Evolutionary conservation across 2,113 vertebrate genomes (phyloP).

Genomic region (Coturnix japonica): DNA sequence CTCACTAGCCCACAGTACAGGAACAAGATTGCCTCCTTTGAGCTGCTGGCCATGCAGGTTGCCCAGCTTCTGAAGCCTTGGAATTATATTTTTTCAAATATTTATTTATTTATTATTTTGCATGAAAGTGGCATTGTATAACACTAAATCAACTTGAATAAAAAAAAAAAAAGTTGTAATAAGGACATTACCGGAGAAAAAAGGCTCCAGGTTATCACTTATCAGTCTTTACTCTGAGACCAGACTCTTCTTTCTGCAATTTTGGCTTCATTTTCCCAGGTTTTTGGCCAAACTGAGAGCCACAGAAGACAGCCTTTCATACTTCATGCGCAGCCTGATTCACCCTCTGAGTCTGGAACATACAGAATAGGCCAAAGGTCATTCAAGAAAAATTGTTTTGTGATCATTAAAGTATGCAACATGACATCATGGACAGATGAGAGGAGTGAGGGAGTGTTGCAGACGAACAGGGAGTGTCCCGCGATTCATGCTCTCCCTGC

Average conservation of each 20-base stretch:
- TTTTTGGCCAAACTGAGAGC: neutral
- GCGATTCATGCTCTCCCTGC: constrained; percentile 44
- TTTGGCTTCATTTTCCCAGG: neutral
- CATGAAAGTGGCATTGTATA: neutral
- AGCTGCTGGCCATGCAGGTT: too few species aligned
- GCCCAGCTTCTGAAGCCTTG: neutral
- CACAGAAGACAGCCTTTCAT: neutral
- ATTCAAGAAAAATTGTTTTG: constrained; percentile 36
- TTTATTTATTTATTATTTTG: too few species aligned
- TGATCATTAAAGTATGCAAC: constrained; percentile 63
- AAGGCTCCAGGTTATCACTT: neutral
- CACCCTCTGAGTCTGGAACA: constrained; percentile 5
- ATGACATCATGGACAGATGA: constrained; percentile 60
- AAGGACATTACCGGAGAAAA: neutral
- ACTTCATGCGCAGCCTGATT: neutral
- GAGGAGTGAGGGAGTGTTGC: constrained; percentile 13
- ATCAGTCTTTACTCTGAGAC: neutral
- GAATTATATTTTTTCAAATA: neutral
- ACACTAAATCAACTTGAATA: neutral
- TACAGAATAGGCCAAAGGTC: constrained; percentile 27
- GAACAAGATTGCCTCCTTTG: too few species aligned
- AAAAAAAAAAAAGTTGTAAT: neutral
- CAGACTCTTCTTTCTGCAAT: neutral
- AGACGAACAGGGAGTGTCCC: constrained; percentile 65
- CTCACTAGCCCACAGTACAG: too few species aligned